Evolutionary conservation across 1,140 invertebrate species (phyloP).

Genomic region (Drosophila kohkoa): DNA sequence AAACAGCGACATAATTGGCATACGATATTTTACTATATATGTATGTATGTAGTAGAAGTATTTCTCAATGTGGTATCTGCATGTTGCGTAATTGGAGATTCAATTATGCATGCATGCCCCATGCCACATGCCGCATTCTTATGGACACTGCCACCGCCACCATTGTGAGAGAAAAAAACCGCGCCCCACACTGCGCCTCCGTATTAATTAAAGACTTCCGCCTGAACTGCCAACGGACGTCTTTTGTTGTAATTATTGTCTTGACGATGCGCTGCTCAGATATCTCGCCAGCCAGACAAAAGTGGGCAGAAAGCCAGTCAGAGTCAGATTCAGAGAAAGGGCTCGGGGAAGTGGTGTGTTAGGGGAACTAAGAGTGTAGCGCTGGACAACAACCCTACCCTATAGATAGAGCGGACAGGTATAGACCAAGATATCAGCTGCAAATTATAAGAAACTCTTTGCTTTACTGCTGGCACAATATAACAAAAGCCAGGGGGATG

Average conservation of each 20-base stretch:
- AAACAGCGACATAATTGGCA: conserved; percentile 11
- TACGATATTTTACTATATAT: not conserved
- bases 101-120: conserved; percentile 67
- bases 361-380: not conserved
- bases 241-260: conserved; percentile 79
- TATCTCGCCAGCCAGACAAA: conserved; percentile 26
- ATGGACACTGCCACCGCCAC: conserved; percentile 18
- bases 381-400: conserved; percentile 17
- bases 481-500: conserved; percentile 19
- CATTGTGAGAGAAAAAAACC: conserved; percentile 28
- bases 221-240: conserved; percentile 50
- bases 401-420: conserved; percentile 4
- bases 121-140: conserved; percentile 5
- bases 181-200: conserved; percentile 19
- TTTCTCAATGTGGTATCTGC: conserved; percentile 21
- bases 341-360: not conserved
- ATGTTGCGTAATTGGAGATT: conserved; percentile 73
- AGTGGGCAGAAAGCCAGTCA: conserved; percentile 20
- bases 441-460: not conserved
- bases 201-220: conserved; percentile 81
- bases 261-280: conserved; percentile 50
- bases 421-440: conserved; percentile 3
- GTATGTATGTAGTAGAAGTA: conserved; percentile 18
- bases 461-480: not conserved
- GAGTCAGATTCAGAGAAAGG: not conserved